A percentile compares a stretch with the other conserved stretches of the same genome.
These are phyloP conservation scores for Brachionichthys hirsutus DNA, from an alignment of 2,113 vertebrate genomes.

Conservation along the genomic window DNA sequence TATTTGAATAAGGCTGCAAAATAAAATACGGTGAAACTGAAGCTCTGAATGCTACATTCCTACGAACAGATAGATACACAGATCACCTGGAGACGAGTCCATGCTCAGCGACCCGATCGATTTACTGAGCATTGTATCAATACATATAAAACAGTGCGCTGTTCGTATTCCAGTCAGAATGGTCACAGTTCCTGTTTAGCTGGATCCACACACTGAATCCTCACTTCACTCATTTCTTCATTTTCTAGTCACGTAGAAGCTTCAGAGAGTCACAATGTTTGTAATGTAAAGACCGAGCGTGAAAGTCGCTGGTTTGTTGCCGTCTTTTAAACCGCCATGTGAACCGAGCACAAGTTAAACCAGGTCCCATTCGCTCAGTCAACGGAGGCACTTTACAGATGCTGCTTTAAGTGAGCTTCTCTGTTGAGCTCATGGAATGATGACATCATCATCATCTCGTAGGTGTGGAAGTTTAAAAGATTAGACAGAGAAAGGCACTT, in stretches of 20 bases:
- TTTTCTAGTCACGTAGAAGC: slow-evolving; percentile 8
- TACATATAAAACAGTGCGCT: slow-evolving; percentile 57
- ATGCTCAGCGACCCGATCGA: neutral
- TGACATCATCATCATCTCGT: slow-evolving; percentile 11
- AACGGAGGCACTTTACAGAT: slow-evolving; percentile 22
- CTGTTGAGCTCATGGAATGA: slow-evolving; percentile 14
- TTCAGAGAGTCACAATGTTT: neutral
- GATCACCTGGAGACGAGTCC: too few species aligned
- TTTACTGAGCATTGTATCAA: slow-evolving; percentile 68
- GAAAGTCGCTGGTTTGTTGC: too few species aligned
- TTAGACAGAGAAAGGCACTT: slow-evolving; percentile 67
- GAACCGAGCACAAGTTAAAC: too few species aligned
- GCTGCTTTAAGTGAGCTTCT: slow-evolving; percentile 15
- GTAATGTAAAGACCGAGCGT: neutral
- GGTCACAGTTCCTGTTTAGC: slow-evolving; percentile 35
- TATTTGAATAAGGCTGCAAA: too few species aligned
- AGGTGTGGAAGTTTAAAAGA: slow-evolving; percentile 9
- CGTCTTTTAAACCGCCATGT: too few species aligned
- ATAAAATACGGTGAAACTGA: too few species aligned
- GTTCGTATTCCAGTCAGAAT: slow-evolving; percentile 48
- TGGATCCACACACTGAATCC: slow-evolving; percentile 23
- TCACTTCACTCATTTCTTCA: neutral
- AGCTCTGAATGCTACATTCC: too few species aligned
- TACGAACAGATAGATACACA: too few species aligned
- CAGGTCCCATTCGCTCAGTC: slow-evolving; percentile 19